A percentile compares a stretch with the other conserved stretches of the same genome.
Evolutionary conservation across 2,888 invertebrate species (phyloP).

Genomic region (Anodontia alba): DNA sequence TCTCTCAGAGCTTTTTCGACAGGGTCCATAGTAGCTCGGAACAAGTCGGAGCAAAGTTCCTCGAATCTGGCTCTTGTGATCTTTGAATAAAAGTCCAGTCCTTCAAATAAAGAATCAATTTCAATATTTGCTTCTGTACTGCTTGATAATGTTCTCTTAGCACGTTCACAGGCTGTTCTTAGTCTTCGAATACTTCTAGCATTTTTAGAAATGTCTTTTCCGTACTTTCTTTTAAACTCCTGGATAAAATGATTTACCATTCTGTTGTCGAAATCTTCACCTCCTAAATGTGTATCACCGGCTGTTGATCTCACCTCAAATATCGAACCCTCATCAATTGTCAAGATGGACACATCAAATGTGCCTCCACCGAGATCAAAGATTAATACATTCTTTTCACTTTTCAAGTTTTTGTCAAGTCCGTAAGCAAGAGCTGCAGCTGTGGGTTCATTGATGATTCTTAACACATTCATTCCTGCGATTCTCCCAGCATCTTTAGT

Average conservation of each 20-base stretch:
- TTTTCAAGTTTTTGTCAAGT: conserved; percentile 85
- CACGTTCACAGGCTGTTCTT: conserved; percentile 80
- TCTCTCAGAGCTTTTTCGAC: conserved; percentile 92
- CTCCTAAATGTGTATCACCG: conserved; percentile 82
- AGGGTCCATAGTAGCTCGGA: conserved; percentile 89
- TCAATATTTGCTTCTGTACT: conserved; percentile 78
- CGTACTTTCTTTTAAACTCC: conserved; percentile 78
- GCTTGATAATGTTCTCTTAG: conserved; percentile 80
- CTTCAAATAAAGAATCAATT: conserved; percentile 80
- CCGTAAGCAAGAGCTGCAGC: conserved; percentile 86
- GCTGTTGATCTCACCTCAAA: conserved; percentile 82
- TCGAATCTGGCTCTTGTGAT: conserved; percentile 82
- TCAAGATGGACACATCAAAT: conserved; percentile 86
- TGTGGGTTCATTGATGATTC: conserved; percentile 88
- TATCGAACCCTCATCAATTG: conserved; percentile 87
- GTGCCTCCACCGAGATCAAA: conserved; percentile 87
- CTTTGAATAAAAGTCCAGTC: conserved; percentile 80
- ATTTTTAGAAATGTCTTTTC: conserved; percentile 76
- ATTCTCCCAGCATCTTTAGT: conserved; percentile 85
- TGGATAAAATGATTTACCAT: conserved; percentile 77
- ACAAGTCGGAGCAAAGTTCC: conserved; percentile 79
- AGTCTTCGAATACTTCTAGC: conserved; percentile 76
- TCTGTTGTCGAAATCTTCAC: conserved; percentile 81
- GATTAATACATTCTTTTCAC: conserved; percentile 86
- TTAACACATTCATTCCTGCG: conserved; percentile 85